A percentile compares a stretch with the other conserved stretches of the same genome.
These are phyloP conservation scores for Sinosuthora webbiana DNA, from an alignment of 2,113 vertebrate species.

Conservation along the genomic window DNA sequence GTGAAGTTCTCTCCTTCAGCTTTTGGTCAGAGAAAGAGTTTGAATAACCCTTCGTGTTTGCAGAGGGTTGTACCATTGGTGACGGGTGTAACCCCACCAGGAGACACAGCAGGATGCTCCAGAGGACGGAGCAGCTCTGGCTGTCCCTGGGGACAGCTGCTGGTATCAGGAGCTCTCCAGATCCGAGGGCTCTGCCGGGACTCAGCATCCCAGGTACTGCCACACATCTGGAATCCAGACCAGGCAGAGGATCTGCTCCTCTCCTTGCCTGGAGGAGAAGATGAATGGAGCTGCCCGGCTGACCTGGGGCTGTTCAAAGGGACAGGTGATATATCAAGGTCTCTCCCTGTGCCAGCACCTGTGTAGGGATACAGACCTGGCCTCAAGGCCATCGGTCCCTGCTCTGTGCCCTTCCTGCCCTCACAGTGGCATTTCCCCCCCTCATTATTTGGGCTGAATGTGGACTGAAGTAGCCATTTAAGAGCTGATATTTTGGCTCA, in stretches of 20 bases:
- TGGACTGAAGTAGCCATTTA: not conserved
- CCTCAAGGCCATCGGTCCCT: not conserved
- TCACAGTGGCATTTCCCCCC: not conserved
- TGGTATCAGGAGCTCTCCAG: not conserved
- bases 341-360: not conserved
- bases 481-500: not conserved
- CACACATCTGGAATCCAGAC: constrained; percentile 48
- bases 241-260: not conserved
- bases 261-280: not conserved
- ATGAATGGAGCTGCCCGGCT: not conserved
- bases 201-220: not conserved
- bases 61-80: accelerated
- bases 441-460: not conserved
- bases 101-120: accelerated
- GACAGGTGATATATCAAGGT: not conserved
- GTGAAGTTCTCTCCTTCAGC: not conserved
- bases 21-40: not conserved
- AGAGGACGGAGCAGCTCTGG: too few species aligned
- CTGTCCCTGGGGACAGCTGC: not conserved
- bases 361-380: not conserved
- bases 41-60: accelerated
- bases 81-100: not conserved
- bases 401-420: not conserved
- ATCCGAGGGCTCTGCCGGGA: accelerated
- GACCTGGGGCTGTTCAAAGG: not conserved